Base-by-base conservation (phyloP, 2,797 vertebrate species). In the Rhinichthys osculus region DNA sequence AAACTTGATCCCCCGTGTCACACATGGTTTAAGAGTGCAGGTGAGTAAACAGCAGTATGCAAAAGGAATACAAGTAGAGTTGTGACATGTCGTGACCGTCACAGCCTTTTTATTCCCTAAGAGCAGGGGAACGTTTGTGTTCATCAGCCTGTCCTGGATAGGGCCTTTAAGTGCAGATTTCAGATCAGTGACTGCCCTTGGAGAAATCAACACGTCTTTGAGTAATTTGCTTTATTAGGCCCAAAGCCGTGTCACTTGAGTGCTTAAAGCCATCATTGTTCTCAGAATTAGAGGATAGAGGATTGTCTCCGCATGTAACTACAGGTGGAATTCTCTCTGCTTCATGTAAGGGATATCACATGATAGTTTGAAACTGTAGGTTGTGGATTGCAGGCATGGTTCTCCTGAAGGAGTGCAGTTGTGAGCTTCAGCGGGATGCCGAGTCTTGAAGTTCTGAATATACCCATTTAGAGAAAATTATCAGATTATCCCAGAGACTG, bases 1-100 rank as follows among this genome's bases (percentile, higher is more conserved):
- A 92, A 93, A 92, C 89, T 85, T 67, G 13, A 66, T 70, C 73
- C 89, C 88, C 86, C 4, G 54, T 83, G 88, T 92, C 87, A 91
- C 84, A 81, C 79, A 88, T 73, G 80, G 66, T 81, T 42, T 44
- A 35, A 74, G 59, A 69, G 50, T 52, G 84, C 93, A 94, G 86
- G 87, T 92, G 89, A 83, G 70, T 87, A 89, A 91, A 90, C 82
- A 88, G 21, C n/a, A 47, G 38, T 42, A 78, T 30, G 30, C 19
- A 85, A 40, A 82, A 66, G 50, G 73, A 79, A 27, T 78, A 23
- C 35, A 70, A 74, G 17, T 67, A 70, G 76, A 89, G 80, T 82
- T 30, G 21, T 80, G 67, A 67, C 78, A 57, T 35, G 59, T 23
- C 10, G 17, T 44, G 87, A 35, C 47, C 79, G 30, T 57, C 70